Evolutionary conservation across 1,140 invertebrate genomes (phyloP).

Genomic region (Aphelenchoides fujianensis): DNA sequence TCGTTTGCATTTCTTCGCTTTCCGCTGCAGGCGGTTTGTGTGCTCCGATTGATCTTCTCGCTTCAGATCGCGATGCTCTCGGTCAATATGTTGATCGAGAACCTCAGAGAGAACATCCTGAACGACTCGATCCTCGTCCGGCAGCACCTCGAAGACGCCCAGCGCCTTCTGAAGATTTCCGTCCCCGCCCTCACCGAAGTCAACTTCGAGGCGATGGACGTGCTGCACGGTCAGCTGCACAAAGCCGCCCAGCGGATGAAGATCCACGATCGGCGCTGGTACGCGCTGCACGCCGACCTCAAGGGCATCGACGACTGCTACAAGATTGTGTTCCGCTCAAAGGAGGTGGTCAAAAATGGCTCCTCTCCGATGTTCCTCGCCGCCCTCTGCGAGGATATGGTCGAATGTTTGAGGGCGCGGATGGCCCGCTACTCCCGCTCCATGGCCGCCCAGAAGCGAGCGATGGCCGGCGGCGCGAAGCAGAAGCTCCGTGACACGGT

Average conservation of each 20-base stretch:
- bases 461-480: not conserved
- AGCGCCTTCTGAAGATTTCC: not conserved
- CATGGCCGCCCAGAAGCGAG: not conserved
- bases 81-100: slow-evolving; percentile 6
- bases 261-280: slow-evolving; percentile 4
- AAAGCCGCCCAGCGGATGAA: not conserved
- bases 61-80: not conserved
- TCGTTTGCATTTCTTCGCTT: not conserved
- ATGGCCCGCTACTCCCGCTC: not conserved
- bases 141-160: not conserved
- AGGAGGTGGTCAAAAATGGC: not conserved
- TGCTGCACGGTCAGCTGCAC: not conserved
- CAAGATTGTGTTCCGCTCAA: not conserved
- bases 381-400: not conserved
- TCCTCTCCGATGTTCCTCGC: slow-evolving; percentile 1
- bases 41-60: not conserved
- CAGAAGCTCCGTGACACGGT: not conserved
- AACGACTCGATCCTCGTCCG: not conserved
- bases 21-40: not conserved
- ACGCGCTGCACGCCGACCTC: slow-evolving; percentile 1
- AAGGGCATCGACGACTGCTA: slow-evolving; percentile 10
- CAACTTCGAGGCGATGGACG: not conserved
- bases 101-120: not conserved
- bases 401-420: not conserved
- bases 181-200: not conserved